Base-by-base conservation (phyloP, 2,888 invertebrate genomes). In the Drosophila tripunctata region DNA sequence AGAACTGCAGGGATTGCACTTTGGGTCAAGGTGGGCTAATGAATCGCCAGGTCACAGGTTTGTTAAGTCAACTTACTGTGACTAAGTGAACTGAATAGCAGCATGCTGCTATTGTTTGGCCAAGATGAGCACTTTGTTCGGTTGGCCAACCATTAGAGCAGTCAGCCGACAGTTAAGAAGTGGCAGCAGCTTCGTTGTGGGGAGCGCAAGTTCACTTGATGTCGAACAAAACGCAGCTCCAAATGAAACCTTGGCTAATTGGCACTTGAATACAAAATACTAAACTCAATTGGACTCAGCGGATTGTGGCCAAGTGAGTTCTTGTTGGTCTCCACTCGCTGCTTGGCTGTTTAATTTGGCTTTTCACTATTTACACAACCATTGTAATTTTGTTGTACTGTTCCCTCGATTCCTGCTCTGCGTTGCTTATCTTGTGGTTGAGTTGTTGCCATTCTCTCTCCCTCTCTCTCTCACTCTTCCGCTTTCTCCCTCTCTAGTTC, bases 251-350 rank as follows among this genome's bases (percentile, higher is more conserved):
- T 50, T 70, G 44, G 54, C 83, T 84, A 84, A 84, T 84, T 84
- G 83, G 79, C 70, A 71, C 87, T 84, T 75, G 68, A 78, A 75
- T 63, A 63, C 61, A 75, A 81, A n/a, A 77, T 70, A 52, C 69
- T 65, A 65, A 65, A 61, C 85, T 74, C 57, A 62, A 74, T 69
- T 64, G 79, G 72, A 54, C 58, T 55, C 67, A 51, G 63, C 43
- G 50, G 38, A 19, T 30, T 63, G 54, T 51, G 63, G 57, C 50
- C 57, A 35, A 62, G 62, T 48, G 51, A 54, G 15, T 30, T 36
- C 17, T 30, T 35, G 47, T 30, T 35, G 47, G 33, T 17, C 33
- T 45, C 33, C 44, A 66, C 40, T 40, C 40, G 12, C 43, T 8
- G 33, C 43, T 38, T 22, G 22, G 38, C 30, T 50, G 52, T 61